phyloP scores from a whole-genome alignment of 2,797 vertebrate species.

The Sciaenops ocellatus region DNA sequence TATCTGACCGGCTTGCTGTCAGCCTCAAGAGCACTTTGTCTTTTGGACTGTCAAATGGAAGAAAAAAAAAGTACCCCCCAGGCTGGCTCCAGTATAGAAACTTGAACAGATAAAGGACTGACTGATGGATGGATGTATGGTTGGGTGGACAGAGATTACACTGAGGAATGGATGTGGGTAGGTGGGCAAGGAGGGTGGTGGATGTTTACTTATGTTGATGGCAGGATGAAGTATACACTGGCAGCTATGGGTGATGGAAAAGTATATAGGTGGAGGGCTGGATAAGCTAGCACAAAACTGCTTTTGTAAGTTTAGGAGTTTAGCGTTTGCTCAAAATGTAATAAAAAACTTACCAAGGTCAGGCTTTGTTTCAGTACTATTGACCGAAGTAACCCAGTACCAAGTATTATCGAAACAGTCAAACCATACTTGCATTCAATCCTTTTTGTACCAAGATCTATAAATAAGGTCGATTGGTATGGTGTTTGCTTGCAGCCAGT shows the following conservation, averaged over 20 bases:
- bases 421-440: too few species aligned
- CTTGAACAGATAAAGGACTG: conserved; percentile 33
- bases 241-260: not conserved
- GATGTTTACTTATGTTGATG: conserved; percentile 22
- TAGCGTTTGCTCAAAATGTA: not conserved
- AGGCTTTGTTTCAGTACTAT: too few species aligned
- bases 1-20: conserved; percentile 55
- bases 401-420: too few species aligned
- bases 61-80: conserved; percentile 9
- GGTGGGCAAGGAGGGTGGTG: conserved; percentile 8
- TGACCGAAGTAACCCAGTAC: too few species aligned
- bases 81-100: conserved; percentile 6
- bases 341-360: not conserved
- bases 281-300: not conserved
- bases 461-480: too few species aligned
- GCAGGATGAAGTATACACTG: conserved; percentile 18
- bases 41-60: conserved; percentile 45
- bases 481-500: too few species aligned
- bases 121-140: conserved; percentile 48
- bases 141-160: conserved; percentile 40
- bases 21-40: conserved; percentile 65
- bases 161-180: conserved; percentile 14
- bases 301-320: conserved; percentile 7
- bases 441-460: too few species aligned
- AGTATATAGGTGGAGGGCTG: not conserved